A percentile compares a stretch with the other conserved stretches of the same genome.
phyloP scores from a whole-genome alignment of 2,888 invertebrate genomes.

The Tyria jacobaeae region DNA sequence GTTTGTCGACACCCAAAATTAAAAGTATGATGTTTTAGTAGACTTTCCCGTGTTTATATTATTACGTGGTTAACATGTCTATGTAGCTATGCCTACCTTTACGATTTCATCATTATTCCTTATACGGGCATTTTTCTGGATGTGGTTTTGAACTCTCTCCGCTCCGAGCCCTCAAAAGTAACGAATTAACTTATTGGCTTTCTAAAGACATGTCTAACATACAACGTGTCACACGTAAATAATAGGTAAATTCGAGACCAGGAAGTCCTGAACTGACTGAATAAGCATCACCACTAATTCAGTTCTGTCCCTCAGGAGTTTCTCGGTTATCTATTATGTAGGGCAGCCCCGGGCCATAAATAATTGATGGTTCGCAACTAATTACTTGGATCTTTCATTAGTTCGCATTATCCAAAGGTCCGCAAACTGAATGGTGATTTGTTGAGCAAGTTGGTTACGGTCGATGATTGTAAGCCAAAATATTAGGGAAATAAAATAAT shows the following conservation, averaged over 20 bases:
- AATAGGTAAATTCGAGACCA: conserved; percentile 12
- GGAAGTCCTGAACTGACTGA: conserved; percentile 30
- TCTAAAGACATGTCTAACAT: neutral
- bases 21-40: too few relatives aligned
- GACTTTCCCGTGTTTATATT: too few relatives aligned
- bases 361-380: conserved; percentile 72
- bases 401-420: conserved; percentile 55
- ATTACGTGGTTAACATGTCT: too few relatives aligned
- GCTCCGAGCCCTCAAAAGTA: too few relatives aligned
- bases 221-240: conserved; percentile 7
- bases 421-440: conserved; percentile 49
- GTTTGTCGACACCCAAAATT: too few relatives aligned
- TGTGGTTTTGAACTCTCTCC: too few relatives aligned
- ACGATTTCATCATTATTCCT: too few relatives aligned
- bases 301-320: conserved; percentile 32
- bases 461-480: conserved; percentile 31
- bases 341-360: conserved; percentile 55
- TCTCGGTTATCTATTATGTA: conserved; percentile 52
- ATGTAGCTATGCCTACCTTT: too few relatives aligned
- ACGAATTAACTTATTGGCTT: neutral
- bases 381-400: conserved; percentile 67
- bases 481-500: neutral
- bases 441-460: conserved; percentile 24
- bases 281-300: conserved; percentile 47
- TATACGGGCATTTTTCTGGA: too few relatives aligned